Conservation (phyloP, 2,888 invertebrate species). For the Brachycybe producta region DNA sequence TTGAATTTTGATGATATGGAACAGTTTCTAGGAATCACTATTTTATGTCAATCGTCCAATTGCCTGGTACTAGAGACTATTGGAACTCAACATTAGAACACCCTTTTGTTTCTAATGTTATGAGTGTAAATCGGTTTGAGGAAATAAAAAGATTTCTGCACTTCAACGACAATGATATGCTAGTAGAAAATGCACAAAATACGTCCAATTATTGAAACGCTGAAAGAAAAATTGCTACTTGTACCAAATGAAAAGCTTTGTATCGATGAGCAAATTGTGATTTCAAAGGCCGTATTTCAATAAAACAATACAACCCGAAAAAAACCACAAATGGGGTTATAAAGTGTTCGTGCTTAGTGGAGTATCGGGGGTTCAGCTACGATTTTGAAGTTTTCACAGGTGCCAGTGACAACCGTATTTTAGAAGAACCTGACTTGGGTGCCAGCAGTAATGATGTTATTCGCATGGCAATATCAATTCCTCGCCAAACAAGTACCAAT, state of each 20-base stretch:
- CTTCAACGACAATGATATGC: constrained; percentile 1
- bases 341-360: constrained; percentile 13
- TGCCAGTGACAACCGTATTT: neutral
- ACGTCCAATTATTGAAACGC: neutral
- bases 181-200: constrained; percentile 2
- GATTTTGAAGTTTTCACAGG: constrained; percentile 11
- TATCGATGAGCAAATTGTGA: constrained; percentile 13
- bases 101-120: neutral
- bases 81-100: neutral
- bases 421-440: neutral
- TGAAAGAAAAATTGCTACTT: neutral
- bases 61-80: neutral
- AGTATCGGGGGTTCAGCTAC: constrained; percentile 11
- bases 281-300: constrained; percentile 4
- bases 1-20: neutral
- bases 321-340: constrained; percentile 20
- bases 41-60: neutral
- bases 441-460: constrained; percentile 8
- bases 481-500: constrained; percentile 3
- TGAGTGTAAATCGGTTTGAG: neutral
- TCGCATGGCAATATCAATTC: neutral
- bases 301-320: constrained; percentile 16
- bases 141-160: neutral
- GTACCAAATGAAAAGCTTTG: constrained; percentile 7
- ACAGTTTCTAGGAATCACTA: neutral